Conservation (phyloP, 2,888 invertebrate species). For the Odontocerum albicorne region DNA sequence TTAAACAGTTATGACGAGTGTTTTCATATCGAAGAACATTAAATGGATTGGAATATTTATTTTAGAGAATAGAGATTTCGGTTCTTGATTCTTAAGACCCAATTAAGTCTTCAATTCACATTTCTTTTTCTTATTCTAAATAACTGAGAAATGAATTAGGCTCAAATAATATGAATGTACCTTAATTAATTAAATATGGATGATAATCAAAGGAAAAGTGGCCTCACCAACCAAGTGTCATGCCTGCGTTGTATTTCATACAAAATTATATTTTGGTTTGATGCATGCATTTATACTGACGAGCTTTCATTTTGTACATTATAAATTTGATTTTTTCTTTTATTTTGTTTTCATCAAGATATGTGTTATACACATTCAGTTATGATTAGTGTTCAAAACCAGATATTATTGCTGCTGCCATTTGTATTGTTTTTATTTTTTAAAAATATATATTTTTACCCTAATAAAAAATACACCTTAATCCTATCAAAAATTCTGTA, state of each 20-base stretch:
- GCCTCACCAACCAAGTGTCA: neutral
- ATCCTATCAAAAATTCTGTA: neutral
- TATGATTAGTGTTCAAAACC: neutral
- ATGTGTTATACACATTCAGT: neutral
- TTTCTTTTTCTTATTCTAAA: too few species aligned
- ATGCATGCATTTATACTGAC: slow-evolving; percentile 18
- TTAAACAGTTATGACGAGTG: too few species aligned
- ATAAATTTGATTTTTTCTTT: slow-evolving; percentile 10
- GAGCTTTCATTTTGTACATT: too few species aligned
- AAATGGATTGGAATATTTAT: too few species aligned
- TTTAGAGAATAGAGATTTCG: too few species aligned
- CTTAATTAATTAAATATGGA: too few species aligned
- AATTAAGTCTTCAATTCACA: too few species aligned
- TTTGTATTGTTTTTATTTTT: neutral
- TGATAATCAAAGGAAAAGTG: slow-evolving; percentile 4
- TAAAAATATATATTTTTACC: neutral
- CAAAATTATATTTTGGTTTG: slow-evolving; percentile 10
- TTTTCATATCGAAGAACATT: too few species aligned
- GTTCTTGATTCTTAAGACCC: too few species aligned
- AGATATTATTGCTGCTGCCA: neutral
- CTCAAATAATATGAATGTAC: too few species aligned
- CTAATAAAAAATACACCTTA: neutral
- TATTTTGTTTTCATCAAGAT: neutral
- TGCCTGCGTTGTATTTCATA: slow-evolving; percentile 13
- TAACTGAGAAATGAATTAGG: too few species aligned